Evolutionary conservation across 23 tunicate species (phyloP).

Genomic region (Oikopleura vanhoeffeni): DNA sequence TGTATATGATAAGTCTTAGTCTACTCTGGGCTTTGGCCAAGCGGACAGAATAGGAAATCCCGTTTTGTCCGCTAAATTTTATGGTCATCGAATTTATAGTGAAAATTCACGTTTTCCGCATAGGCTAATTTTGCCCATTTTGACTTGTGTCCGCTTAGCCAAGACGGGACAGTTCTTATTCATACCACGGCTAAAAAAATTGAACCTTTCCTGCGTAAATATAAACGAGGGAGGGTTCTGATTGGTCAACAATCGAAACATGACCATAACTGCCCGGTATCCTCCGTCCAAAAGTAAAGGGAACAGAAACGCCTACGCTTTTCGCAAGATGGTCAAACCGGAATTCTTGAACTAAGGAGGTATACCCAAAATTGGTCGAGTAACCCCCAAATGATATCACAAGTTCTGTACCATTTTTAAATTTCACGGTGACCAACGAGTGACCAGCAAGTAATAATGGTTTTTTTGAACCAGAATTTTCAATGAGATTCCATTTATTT

Average conservation of each 20-base stretch:
- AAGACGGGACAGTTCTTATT: too few species aligned
- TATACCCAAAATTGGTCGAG: slow-evolving; percentile 20
- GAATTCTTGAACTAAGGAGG: slow-evolving; percentile 32
- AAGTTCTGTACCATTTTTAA: slow-evolving; percentile 21
- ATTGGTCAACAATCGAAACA: neutral
- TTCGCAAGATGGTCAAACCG: neutral
- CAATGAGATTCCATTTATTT: neutral
- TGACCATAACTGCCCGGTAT: slow-evolving; percentile 14
- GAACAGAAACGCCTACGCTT: neutral
- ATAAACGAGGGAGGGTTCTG: neutral
- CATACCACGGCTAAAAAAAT: too few species aligned
- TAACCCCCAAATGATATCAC: slow-evolving; percentile 65
- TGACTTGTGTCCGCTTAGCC: too few species aligned
- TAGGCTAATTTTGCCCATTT: neutral
- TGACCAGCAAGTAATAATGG: too few species aligned
- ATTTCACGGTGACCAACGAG: slow-evolving; percentile 24
- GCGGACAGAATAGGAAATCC: too few species aligned
- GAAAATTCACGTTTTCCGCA: neutral
- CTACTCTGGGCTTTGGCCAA: too few species aligned
- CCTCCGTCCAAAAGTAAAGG: neutral
- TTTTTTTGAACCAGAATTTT: too few species aligned
- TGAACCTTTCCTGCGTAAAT: neutral
- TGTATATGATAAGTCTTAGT: too few species aligned
- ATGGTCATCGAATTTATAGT: neutral
- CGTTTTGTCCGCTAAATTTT: neutral